Evolutionary conservation across 92 coral and sea anemone species (phyloP), one percentile per base, ranked within the genome.

Genomic region (Paramuricea clavata): DNA sequence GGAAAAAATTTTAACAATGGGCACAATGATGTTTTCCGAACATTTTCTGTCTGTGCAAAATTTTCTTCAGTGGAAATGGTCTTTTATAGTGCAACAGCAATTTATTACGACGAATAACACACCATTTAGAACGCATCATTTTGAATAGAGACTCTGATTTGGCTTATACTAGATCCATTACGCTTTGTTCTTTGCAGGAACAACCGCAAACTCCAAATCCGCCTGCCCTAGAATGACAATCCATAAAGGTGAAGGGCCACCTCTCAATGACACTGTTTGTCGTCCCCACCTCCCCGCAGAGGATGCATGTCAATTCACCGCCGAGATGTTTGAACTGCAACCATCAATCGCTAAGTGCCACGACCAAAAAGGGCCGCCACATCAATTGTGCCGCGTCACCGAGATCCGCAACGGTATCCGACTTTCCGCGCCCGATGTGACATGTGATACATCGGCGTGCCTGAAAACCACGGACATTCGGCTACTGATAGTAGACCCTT

Each of bases 171-270:
- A n/a, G n/a, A n/a, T n/a, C n/a, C n/a, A n/a, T n/a, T n/a, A n/a
- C n/a, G n/a, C n/a, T n/a, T n/a, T n/a, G n/a, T n/a, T n/a, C n/a
- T n/a, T n/a, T n/a, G n/a, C n/a, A n/a, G 16, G 22, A 1, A 12
- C 41, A 31, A 39, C 31, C 15, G 28, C n/a, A n/a, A 43, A 25
- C 81, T 21, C 36, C 62, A 50, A 52, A 32, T 78, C 69, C 2
- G 50, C 56, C 4, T 79, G 84, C 56, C 84, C 84, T 2, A 12
- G 9, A 41, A 79, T 79, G 84, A 79, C 72, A 6, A 79, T 79
- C 8, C 84, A 60, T 34, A 21, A 22, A 59, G 21, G 9, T 19
- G 42, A 30, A n/a, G 56, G 26, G 5, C n/a, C 32, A 64, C 28
- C 28, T 22, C 31, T 67, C 7, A 21, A 61, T 2, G 35, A 79